Conservation (phyloP, 1,140 invertebrate genomes). For the Pogonognathellus flavescens region DNA sequence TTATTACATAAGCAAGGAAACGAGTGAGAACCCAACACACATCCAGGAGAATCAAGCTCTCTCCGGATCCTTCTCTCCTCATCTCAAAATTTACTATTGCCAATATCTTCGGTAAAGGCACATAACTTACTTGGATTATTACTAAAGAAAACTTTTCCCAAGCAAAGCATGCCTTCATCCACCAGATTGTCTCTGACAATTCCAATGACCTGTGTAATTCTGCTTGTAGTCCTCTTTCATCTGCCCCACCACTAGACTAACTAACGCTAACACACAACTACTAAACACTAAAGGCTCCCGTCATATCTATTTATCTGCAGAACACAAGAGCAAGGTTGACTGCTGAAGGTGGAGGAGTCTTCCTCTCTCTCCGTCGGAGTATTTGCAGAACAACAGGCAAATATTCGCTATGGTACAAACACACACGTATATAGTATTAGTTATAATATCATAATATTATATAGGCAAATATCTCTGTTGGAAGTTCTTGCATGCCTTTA, state of each 20-base stretch:
- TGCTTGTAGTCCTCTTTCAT: not conserved
- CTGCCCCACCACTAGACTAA: conserved; percentile 21
- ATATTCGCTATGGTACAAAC: too few relatives aligned
- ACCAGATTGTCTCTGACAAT: conserved; percentile 62
- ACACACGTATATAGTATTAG: too few relatives aligned
- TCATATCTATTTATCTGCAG: conserved; percentile 28
- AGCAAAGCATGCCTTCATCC: conserved; percentile 57
- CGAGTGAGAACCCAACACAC: too few relatives aligned
- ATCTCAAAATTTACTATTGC: conserved; percentile 62
- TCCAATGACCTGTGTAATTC: conserved; percentile 62
- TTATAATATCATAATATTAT: too few relatives aligned
- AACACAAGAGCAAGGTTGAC: conserved; percentile 12
- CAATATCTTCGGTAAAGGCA: conserved; percentile 60
- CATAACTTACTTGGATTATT: conserved; percentile 63
- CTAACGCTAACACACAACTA: conserved; percentile 21
- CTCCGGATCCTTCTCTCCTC: conserved; percentile 23
- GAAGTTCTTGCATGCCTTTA: not conserved
- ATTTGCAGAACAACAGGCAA: too few relatives aligned
- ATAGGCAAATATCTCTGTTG: too few relatives aligned
- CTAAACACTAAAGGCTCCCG: conserved; percentile 23
- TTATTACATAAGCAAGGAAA: too few relatives aligned
- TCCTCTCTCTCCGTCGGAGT: too few relatives aligned
- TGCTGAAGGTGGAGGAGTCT: not conserved
- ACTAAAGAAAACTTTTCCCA: conserved; percentile 56
- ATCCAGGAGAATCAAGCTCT: too few relatives aligned